A percentile compares a stretch with the other conserved stretches of the same genome.
phyloP scores from a whole-genome alignment of 2,797 vertebrate genomes.

The Uromys caudimaculatus region DNA sequence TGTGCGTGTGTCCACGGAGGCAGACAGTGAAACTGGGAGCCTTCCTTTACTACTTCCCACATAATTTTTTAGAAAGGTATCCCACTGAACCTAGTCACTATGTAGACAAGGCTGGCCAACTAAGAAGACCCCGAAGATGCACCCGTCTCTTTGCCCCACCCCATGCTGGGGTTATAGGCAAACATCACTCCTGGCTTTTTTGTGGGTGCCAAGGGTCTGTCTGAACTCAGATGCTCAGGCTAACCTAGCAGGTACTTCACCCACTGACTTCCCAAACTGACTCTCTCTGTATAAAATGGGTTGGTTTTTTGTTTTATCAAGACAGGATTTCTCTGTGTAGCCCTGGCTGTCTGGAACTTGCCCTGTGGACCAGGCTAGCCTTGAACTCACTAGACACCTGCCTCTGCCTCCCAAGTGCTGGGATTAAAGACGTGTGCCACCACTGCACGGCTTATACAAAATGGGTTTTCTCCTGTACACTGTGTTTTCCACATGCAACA shows the following conservation, averaged over 20 bases:
- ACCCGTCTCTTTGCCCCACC: background rate
- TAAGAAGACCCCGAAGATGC: background rate
- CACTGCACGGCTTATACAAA: background rate
- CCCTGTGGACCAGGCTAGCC: background rate
- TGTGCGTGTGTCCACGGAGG: background rate
- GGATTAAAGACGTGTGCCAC: background rate
- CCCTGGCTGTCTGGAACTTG: background rate
- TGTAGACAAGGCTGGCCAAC: background rate
- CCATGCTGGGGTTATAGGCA: background rate
- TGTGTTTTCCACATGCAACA: background rate
- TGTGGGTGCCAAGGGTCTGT: background rate
- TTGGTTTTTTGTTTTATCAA: background rate
- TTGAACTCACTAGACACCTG: background rate
- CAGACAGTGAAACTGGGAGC: background rate
- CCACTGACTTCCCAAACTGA: background rate
- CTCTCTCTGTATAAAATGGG: too few relatives aligned
- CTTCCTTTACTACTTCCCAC: background rate
- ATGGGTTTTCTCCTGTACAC: background rate
- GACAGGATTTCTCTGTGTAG: background rate
- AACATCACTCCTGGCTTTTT: background rate
- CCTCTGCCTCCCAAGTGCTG: background rate
- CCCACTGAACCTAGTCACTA: background rate
- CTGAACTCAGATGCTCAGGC: background rate
- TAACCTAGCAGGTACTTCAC: background rate
- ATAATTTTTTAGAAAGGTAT: background rate